These are phyloP conservation scores for Caenorhabditis brenneri DNA, from an alignment of 1,140 invertebrate species.

Conservation along the genomic window DNA sequence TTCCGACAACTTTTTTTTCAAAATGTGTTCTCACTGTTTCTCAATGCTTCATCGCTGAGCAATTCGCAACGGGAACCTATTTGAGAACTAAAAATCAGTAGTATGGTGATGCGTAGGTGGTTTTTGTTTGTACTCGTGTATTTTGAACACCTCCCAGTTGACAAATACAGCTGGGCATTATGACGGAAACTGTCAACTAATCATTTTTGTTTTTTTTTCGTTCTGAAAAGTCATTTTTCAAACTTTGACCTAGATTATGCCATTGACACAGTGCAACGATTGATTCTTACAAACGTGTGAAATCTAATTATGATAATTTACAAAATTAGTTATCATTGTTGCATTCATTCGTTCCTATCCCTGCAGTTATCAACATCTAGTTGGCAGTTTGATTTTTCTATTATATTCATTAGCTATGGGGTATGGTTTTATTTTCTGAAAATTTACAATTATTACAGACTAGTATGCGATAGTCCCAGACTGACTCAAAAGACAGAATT, in stretches of 20 bases:
- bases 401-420: too few species aligned
- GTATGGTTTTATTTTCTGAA: too few species aligned
- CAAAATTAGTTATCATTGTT: too few species aligned
- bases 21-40: neutral
- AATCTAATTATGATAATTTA: too few species aligned
- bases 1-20: neutral
- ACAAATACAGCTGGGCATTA: neutral
- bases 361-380: too few species aligned
- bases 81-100: neutral
- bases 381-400: too few species aligned
- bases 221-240: neutral
- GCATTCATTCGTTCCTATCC: too few species aligned
- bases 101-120: neutral
- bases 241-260: neutral
- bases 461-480: too few species aligned
- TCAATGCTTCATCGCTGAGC: neutral
- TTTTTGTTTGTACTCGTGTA: slow-evolving; percentile 21
- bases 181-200: neutral
- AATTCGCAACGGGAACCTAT: neutral
- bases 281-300: too few species aligned
- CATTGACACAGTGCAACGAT: too few species aligned
- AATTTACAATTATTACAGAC: too few species aligned
- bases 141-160: neutral
- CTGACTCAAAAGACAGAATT: too few species aligned
- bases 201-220: neutral